Evolutionary conservation across 2,113 vertebrate genomes (phyloP), one percentile per base, ranked within the genome.

Genomic region (Grantiella picta): DNA sequence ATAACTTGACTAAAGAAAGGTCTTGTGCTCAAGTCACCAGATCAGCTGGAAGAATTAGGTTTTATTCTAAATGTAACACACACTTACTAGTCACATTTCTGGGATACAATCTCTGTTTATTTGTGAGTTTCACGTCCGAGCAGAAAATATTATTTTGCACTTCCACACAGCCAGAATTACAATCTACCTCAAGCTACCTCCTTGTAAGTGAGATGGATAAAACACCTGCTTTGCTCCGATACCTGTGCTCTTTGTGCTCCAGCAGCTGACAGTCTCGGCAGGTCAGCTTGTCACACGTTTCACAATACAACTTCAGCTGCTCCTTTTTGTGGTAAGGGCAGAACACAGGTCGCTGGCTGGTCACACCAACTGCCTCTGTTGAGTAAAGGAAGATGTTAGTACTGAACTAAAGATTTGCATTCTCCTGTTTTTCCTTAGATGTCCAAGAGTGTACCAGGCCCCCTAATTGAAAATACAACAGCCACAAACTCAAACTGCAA

Each of bases 211-310:
- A 87, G 44, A 16, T 66, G 63, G 44, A 57, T 35, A 50, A 72
- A 83, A 64, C 16, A 29, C 1, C 15, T 1, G 18, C 29, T 78
- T 38, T 63, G 53, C 73, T 83, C 31, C 6, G 5, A 27, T 99
- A 99, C 99, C 99, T 99, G 97, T 99, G 99, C 87, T 99, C 99
- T 93, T 99, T 99, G 98, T 99, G 99, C 80, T 99, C 99, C 15
- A 99, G 97, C 17, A 99, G 97, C 96, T 99, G 99, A 93, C 99
- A 99, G 95, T 99, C 99, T 63, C 99, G 95, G 92, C 99, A 99
- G 11, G 99, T 99, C 94, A 99, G 88, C 63, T 99, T 99, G 94
- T 99, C 99, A 90, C 99, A 99, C 4, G 99, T 99, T 97, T 99
- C 99, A 95, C 99, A 99, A 61, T 99, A 99, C 60, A 99, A 98